Conservation (phyloP, 2,888 invertebrate genomes). For the Pomacea canaliculata region DNA sequence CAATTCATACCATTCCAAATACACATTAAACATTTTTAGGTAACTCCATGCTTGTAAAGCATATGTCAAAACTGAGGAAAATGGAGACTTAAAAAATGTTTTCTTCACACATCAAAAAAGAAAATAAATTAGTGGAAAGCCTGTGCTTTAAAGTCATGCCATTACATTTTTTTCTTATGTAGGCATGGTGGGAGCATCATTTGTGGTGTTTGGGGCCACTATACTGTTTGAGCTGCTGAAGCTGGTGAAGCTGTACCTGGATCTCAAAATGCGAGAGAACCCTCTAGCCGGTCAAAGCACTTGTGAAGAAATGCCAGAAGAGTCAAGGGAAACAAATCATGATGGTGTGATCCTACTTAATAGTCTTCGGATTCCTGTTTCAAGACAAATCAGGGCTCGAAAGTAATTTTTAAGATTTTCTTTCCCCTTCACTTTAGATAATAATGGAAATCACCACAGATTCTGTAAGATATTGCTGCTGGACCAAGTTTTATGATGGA, state of each 20-base stretch:
- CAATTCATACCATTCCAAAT: too few relatives aligned
- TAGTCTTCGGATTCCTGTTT: slow-evolving; percentile 49
- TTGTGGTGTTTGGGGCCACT: slow-evolving; percentile 40
- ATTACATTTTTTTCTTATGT: neutral
- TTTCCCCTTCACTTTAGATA: too few relatives aligned
- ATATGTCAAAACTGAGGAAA: too few relatives aligned
- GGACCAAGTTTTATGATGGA: too few relatives aligned
- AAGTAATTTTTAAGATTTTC: slow-evolving; percentile 6
- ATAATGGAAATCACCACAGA: too few relatives aligned
- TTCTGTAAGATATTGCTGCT: too few relatives aligned
- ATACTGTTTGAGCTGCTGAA: slow-evolving; percentile 49
- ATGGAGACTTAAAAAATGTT: too few relatives aligned
- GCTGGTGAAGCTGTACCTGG: slow-evolving; percentile 42
- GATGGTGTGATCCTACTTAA: slow-evolving; percentile 21
- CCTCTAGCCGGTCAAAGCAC: slow-evolving; percentile 35
- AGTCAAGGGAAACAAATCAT: slow-evolving; percentile 39
- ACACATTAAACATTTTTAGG: too few relatives aligned
- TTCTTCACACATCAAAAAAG: too few relatives aligned
- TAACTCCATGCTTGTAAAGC: too few relatives aligned
- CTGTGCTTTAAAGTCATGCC: too few relatives aligned
- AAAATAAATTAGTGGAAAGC: too few relatives aligned
- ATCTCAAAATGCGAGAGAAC: slow-evolving; percentile 43
- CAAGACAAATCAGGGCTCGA: slow-evolving; percentile 36
- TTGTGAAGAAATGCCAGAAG: neutral
- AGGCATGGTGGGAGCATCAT: slow-evolving; percentile 45